Conservation (phyloP, 2,888 invertebrate species). For the Eupelmus urozonus region DNA sequence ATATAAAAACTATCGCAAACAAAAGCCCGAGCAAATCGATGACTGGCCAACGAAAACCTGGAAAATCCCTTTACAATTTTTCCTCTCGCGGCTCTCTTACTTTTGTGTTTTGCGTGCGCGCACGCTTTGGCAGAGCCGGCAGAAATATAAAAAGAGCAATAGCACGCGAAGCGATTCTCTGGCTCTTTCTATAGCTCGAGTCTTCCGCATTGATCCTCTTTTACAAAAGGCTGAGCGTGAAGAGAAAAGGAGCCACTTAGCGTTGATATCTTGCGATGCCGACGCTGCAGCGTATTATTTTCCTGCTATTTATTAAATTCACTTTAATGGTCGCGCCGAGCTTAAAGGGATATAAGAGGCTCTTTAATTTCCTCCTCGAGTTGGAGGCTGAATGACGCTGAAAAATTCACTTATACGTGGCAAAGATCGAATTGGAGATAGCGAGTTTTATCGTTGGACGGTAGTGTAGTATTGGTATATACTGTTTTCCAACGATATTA, state of each 20-base stretch:
- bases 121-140: neutral
- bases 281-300: neutral
- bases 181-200: neutral
- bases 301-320: slow-evolving; percentile 26
- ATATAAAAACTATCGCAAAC: too few relatives aligned
- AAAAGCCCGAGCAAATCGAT: too few relatives aligned
- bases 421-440: too few relatives aligned
- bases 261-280: slow-evolving; percentile 4
- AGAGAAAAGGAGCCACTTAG: slow-evolving; percentile 16
- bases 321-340: neutral
- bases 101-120: slow-evolving; percentile 16
- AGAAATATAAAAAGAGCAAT: neutral
- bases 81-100: neutral
- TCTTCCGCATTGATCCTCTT: slow-evolving; percentile 29
- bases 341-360: neutral
- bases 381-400: neutral
- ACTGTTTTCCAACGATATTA: too few relatives aligned
- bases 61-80: neutral
- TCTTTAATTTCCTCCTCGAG: slow-evolving; percentile 7
- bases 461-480: too few relatives aligned
- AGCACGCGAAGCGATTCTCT: neutral
- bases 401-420: neutral
- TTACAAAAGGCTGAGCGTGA: neutral
- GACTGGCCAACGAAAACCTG: too few relatives aligned
- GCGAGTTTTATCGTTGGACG: too few relatives aligned